Evolutionary conservation across 2,113 vertebrate species (phyloP), one percentile per base, ranked within the genome.

Genomic region (Noctilio leporinus): DNA sequence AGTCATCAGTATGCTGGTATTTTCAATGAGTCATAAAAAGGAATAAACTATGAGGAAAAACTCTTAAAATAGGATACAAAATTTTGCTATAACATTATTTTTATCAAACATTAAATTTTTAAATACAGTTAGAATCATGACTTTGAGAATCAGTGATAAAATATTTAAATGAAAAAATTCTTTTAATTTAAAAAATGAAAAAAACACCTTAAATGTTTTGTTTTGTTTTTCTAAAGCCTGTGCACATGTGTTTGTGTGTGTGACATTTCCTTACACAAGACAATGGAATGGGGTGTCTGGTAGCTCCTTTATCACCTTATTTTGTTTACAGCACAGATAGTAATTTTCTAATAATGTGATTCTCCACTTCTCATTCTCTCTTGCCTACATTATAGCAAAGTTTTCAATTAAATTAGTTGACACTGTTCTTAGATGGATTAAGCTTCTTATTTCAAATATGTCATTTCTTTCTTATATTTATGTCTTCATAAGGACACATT

Each of bases 301-400:
- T 11, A 22, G 3, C 20, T 2, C 15, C 3, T 2, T 28, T 26
- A 26, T 57, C 59, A 1, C 0, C 8, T 57, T 40, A 17, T 33
- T 53, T 51, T 64, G 20, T 3, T 64, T 17, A 7, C 1, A 17
- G 72, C 24, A 26, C 47, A n/a, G 14, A 62, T 17, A 12, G 15
- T 4, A 24, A 6, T 24, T 33, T 43, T 12, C 55, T 3, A 12
- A 28, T 4, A n/a, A 67, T 4, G 0, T 1, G 30, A 10, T 26
- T 15, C 16, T 62, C 3, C 51, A 4, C 20, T 38, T 59, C 10
- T 19, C 3, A 10, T 53, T 65, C 40, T 20, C 2, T 30, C 12
- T 33, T 62, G 45, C 64, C 7, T 65, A 1, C 3, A 12, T 51
- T 35, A 28, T 1, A 64, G 12, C 57, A 12, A 0, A 5, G 33